Evolutionary conservation across 2,113 vertebrate species (phyloP).

Genomic region (Cebus imitator): DNA sequence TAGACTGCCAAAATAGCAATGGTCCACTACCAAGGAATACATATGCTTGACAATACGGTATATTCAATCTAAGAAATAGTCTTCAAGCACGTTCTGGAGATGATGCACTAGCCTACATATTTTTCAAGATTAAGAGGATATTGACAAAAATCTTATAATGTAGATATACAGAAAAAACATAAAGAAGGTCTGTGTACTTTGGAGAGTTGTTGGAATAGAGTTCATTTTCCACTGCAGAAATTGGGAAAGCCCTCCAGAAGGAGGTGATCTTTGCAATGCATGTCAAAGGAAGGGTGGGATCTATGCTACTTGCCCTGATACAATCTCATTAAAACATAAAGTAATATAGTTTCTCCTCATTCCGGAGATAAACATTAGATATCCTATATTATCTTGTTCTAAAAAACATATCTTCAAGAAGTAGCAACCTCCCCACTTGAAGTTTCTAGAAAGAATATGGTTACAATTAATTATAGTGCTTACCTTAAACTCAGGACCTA

Average conservation of each 20-base stretch:
- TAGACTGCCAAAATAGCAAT: background rate
- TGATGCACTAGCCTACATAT: background rate
- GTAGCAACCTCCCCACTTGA: background rate
- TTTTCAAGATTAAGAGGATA: conserved; percentile 3
- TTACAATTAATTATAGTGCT: background rate
- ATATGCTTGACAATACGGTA: background rate
- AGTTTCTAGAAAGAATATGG: conserved; percentile 45
- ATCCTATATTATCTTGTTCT: conserved; percentile 49
- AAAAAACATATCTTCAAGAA: conserved; percentile 14
- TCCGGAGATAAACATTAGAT: conserved; percentile 58
- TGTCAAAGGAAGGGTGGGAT: background rate
- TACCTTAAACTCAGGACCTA: conserved; percentile 12
- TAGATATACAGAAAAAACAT: background rate
- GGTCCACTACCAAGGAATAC: background rate
- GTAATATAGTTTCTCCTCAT: background rate
- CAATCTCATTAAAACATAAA: background rate
- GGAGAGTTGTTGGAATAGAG: background rate
- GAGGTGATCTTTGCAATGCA: background rate
- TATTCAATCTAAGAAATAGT: background rate
- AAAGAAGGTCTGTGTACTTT: background rate
- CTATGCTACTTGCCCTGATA: background rate
- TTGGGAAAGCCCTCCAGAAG: background rate
- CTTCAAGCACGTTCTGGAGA: background rate
- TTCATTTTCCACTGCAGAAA: background rate
- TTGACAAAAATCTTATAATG: background rate